Conservation (phyloP, 2,797 vertebrate species). For the Siniperca scherzeri region DNA sequence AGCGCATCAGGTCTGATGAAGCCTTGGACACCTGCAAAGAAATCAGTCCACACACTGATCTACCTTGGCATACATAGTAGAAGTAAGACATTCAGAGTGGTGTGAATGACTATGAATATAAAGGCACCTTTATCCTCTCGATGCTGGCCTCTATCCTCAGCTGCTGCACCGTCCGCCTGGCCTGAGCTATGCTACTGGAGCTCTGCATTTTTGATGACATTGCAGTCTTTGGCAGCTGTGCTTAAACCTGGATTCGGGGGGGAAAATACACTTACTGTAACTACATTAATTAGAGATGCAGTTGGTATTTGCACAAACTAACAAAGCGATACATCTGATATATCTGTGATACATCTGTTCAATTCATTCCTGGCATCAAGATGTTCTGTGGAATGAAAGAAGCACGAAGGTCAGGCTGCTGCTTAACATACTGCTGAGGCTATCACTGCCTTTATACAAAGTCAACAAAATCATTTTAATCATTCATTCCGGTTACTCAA, state of each 20-base stretch:
- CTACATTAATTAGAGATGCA: constrained; percentile 1
- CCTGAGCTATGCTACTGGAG: constrained; percentile 90
- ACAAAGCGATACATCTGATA: not conserved
- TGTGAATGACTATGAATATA: not conserved
- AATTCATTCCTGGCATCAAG: constrained; percentile 21
- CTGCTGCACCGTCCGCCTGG: constrained; percentile 91
- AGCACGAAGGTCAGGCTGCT: constrained; percentile 17
- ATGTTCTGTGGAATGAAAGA: constrained; percentile 30
- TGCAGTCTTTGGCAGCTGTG: constrained; percentile 56
- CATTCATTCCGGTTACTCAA: too few species aligned
- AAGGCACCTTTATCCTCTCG: constrained; percentile 93
- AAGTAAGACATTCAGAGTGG: not conserved
- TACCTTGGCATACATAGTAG: not conserved
- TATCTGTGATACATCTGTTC: constrained; percentile 15
- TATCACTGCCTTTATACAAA: constrained; percentile 3
- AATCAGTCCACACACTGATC: constrained; percentile 23
- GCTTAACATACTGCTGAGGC: constrained; percentile 9
- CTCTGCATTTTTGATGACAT: constrained; percentile 93
- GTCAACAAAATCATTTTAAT: not conserved
- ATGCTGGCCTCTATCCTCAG: constrained; percentile 92
- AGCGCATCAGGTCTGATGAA: constrained; percentile 94
- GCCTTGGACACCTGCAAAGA: constrained; percentile 92
- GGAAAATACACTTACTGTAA: not conserved
- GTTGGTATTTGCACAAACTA: constrained; percentile 27
- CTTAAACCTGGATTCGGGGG: constrained; percentile 47